phyloP scores from a whole-genome alignment of 2,113 vertebrate species.

The Falco punctatus region DNA sequence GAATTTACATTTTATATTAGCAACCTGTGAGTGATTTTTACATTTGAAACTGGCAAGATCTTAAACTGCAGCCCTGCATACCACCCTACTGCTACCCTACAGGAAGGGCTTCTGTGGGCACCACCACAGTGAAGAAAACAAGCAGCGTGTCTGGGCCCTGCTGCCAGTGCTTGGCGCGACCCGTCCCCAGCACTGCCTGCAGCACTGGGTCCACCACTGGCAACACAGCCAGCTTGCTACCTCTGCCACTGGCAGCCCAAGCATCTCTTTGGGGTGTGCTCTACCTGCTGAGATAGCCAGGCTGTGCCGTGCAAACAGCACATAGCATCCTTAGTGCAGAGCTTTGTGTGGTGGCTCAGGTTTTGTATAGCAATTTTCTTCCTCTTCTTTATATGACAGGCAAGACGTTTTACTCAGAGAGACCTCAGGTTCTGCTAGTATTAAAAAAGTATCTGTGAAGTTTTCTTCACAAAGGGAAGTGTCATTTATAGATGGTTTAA shows the following conservation, averaged over 20 bases:
- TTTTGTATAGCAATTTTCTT: not conserved
- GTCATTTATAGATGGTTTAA: not conserved
- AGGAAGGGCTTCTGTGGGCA: not conserved
- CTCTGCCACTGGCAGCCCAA: not conserved
- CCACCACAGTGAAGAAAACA: fast-evolving
- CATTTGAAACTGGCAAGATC: not conserved
- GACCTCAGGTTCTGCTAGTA: not conserved
- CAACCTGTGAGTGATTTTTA: not conserved
- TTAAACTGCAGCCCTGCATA: not conserved
- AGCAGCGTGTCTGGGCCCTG: fast-evolving
- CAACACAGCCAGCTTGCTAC: not conserved
- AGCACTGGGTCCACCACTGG: not conserved
- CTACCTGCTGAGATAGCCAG: not conserved
- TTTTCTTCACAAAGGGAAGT: not conserved
- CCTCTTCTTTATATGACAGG: not conserved
- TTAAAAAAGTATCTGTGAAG: not conserved
- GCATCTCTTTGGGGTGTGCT: not conserved
- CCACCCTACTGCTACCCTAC: not conserved
- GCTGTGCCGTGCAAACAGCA: not conserved
- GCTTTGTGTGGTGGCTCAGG: not conserved
- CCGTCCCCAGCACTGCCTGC: not conserved
- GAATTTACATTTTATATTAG: not conserved
- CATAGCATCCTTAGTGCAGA: not conserved
- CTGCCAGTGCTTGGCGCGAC: not conserved
- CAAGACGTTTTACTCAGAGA: not conserved